phyloP scores from a whole-genome alignment of 2,888 invertebrate species.

The Chydorus sphaericus region DNA sequence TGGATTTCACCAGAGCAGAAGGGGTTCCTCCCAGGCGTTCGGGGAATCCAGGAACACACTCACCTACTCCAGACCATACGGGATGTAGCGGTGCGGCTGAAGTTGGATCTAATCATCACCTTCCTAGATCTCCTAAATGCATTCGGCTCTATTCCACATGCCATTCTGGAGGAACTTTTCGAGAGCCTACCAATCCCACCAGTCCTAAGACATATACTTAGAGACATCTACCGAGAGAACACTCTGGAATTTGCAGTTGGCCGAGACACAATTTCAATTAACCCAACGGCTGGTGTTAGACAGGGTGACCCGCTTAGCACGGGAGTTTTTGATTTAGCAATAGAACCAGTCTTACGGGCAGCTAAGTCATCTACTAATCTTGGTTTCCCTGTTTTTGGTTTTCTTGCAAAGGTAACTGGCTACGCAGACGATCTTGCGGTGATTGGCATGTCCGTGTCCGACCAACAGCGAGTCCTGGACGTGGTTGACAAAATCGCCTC shows the following conservation, averaged over 20 bases:
- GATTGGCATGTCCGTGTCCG: background rate
- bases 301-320: constrained; percentile 20
- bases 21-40: background rate
- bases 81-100: constrained; percentile 18
- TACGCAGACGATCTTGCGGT: background rate
- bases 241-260: background rate
- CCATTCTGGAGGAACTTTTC: background rate
- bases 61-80: constrained; percentile 15
- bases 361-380: background rate
- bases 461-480: background rate
- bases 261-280: background rate
- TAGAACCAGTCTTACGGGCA: background rate
- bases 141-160: background rate
- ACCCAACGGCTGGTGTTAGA: background rate
- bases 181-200: background rate
- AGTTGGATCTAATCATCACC: background rate
- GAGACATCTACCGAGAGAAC: background rate
- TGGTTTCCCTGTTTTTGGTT: background rate
- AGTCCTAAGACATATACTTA: background rate
- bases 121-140: background rate
- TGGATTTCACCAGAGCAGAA: background rate
- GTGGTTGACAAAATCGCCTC: background rate
- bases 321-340: constrained; percentile 21
- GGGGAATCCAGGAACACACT: background rate
- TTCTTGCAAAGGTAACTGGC: background rate